Evolutionary conservation across 2,797 vertebrate genomes (phyloP), one percentile per base, ranked within the genome.

Genomic region (Eupleurogrammus muticus): DNA sequence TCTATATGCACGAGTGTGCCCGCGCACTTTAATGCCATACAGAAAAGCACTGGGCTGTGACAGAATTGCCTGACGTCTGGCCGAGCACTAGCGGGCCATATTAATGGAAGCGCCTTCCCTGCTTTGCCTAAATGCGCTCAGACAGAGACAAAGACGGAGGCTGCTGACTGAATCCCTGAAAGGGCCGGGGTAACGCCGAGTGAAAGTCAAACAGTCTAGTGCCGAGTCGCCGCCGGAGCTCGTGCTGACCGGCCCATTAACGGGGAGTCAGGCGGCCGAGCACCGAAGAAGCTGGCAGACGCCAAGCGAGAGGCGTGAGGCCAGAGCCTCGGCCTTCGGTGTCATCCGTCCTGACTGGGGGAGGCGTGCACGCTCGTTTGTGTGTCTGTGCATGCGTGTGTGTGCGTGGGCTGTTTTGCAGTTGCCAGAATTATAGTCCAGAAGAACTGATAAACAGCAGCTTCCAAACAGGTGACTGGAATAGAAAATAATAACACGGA

Each of bases 151-250:
- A 80, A 89, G 83, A 87, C 52, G 17, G 70, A 78, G 50, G 66
- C 86, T 80, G 69, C 79, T 28, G 57, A 70, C 57, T 86, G 85
- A 84, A 76, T 86, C 81, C 59, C 73, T 74, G 62, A 81, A 84
- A 87, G 48, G 28, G 28, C 61, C 73, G 72, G 75, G 73, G n/a
- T n/a, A n/a, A 80, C 14, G 36, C 70, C 4, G 67, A 66, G 67
- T 60, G 84, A 86, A 89, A 87, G 81, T 88, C 85, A 84, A 86
- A 82, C 75, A 80, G 82, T 80, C 83, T 75, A 73, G 82, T 13
- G 74, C 64, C 69, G 53, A 65, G 80, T 59, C 63, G 72, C 85
- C 78, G 52, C 52, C 62, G 55, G 36, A 73, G 56, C 47, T 58
- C 40, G 38, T 73, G 76, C 79, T 75, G 58, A 40, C 3, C 2